Conservation (phyloP, 2,888 invertebrate species). For the Macrosiphum euphorbiae region DNA sequence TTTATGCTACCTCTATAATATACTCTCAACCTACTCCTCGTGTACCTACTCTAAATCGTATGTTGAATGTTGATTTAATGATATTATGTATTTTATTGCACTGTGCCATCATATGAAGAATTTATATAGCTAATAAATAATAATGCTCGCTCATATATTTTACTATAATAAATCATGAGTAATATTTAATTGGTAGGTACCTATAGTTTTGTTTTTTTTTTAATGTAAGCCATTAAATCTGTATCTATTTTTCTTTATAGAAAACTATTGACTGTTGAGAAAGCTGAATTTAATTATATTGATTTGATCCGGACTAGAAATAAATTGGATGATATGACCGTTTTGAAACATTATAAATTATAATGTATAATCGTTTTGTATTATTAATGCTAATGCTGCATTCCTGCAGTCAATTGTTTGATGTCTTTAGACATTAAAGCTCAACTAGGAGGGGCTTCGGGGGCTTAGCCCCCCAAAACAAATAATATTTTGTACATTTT, state of each 20-base stretch:
- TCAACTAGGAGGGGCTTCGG: too few species aligned
- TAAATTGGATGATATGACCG: background rate
- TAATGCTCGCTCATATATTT: background rate
- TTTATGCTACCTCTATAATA: background rate
- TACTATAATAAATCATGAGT: background rate
- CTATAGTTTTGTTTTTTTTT: background rate
- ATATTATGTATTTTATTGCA: background rate
- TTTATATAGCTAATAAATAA: background rate
- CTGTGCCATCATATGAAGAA: background rate
- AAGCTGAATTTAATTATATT: background rate
- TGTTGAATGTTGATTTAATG: background rate
- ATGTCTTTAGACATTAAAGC: background rate
- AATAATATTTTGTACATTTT: too few species aligned
- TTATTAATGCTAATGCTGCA: background rate
- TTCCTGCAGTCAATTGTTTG: background rate
- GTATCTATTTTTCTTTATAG: background rate
- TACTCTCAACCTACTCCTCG: background rate
- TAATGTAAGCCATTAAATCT: background rate
- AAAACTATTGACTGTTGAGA: background rate
- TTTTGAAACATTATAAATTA: background rate
- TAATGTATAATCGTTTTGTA: background rate
- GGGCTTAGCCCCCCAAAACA: too few species aligned
- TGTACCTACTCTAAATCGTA: background rate
- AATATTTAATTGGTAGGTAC: background rate
- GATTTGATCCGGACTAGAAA: background rate